phyloP scores from a whole-genome alignment of 2,113 vertebrate genomes.

The Antechinus flavipes region DNA sequence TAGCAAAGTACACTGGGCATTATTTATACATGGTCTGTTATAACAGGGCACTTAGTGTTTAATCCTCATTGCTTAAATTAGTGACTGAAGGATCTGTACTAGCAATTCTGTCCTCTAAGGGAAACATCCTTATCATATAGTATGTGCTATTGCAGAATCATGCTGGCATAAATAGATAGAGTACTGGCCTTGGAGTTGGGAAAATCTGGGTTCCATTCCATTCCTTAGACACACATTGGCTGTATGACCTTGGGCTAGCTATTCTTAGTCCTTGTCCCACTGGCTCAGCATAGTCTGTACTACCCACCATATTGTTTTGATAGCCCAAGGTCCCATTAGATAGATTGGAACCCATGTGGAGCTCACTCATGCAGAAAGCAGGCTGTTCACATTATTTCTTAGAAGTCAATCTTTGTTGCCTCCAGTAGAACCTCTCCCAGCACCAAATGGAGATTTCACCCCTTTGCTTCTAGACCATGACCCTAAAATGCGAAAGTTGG shows the following conservation, averaged over 20 bases:
- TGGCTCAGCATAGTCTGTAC: not conserved
- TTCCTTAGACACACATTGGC: not conserved
- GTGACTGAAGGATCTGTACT: not conserved
- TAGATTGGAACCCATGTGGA: not conserved
- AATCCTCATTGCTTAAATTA: not conserved
- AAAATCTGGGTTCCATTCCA: not conserved
- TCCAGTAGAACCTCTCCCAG: not conserved
- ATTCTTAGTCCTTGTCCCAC: not conserved
- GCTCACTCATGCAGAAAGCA: not conserved
- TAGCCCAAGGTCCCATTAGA: not conserved
- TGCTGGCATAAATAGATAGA: not conserved
- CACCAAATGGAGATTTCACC: not conserved
- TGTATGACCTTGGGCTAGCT: not conserved
- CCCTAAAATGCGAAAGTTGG: not conserved
- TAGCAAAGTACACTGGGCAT: not conserved
- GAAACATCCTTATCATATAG: not conserved
- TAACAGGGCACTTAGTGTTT: not conserved
- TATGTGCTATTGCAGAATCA: not conserved
- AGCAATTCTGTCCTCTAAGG: not conserved
- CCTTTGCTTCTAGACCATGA: not conserved
- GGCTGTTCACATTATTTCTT: not conserved
- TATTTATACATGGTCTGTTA: not conserved
- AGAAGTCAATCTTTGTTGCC: not conserved
- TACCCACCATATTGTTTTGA: not conserved
- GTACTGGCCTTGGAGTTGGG: not conserved